These are phyloP conservation scores for Cyprinus carpio DNA, from an alignment of 2,113 vertebrate species.

Conservation along the genomic window DNA sequence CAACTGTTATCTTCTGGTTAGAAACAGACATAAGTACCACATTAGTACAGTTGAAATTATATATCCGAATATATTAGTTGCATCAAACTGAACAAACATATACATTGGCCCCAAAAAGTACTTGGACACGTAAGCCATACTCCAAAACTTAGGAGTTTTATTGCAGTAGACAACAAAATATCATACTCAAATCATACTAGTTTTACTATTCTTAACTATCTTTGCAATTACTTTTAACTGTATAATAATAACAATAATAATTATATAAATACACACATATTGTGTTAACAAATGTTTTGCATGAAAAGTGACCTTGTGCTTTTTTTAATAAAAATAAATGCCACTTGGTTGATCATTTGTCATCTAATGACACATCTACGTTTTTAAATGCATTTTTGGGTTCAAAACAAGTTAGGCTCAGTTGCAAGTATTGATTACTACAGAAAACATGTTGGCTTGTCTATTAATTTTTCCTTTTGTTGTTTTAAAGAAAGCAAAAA, in stretches of 20 bases:
- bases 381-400: neutral
- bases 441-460: neutral
- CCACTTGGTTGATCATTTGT: neutral
- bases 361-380: neutral
- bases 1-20: slow-evolving; percentile 91
- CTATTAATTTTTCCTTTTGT: neutral
- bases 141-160: neutral
- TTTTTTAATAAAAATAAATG: neutral
- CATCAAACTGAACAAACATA: slow-evolving; percentile 6
- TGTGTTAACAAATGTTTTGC: neutral
- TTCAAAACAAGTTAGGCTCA: neutral
- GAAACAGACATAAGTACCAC: slow-evolving; percentile 39
- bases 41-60: neutral
- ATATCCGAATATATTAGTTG: neutral
- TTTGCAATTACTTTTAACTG: neutral
- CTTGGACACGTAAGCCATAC: neutral
- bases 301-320: neutral
- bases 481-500: neutral
- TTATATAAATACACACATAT: no score
- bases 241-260: neutral
- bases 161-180: neutral
- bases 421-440: neutral
- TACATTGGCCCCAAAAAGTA: neutral
- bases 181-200: neutral
- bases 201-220: neutral